These are phyloP conservation scores for Procavia capensis DNA, from an alignment of 2,113 vertebrate genomes.

Conservation along the genomic window DNA sequence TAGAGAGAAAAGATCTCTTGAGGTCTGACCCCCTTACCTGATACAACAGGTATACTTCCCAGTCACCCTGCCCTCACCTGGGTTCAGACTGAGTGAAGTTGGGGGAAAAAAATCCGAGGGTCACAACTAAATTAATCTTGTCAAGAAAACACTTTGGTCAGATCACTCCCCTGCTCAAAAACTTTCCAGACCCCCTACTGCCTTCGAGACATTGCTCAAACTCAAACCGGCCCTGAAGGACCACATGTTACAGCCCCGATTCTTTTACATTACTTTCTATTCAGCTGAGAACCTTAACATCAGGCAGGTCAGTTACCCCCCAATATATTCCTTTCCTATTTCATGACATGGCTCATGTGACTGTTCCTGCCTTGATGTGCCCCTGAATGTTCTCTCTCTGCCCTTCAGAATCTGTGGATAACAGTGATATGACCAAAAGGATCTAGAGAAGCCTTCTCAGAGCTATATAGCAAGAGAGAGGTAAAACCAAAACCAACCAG, in stretches of 20 bases:
- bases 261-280: not conserved
- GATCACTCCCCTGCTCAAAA: not conserved
- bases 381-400: not conserved
- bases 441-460: not conserved
- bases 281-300: not conserved
- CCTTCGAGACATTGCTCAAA: not conserved
- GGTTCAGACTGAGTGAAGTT: not conserved
- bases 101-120: not conserved
- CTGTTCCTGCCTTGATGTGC: not conserved
- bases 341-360: not conserved
- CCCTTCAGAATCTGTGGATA: not conserved
- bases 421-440: not conserved
- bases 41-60: not conserved
- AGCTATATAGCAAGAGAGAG: not conserved
- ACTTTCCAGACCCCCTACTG: not conserved
- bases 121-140: constrained; percentile 24
- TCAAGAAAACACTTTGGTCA: not conserved
- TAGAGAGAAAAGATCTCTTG: constrained; percentile 3
- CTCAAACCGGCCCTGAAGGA: not conserved
- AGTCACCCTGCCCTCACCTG: not conserved
- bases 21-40: not conserved
- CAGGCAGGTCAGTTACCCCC: not conserved
- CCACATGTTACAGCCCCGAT: not conserved
- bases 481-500: not conserved
- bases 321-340: not conserved